Conservation (phyloP, 92 coral and sea anemone genomes). For the Palythoa heliodiscus region DNA sequence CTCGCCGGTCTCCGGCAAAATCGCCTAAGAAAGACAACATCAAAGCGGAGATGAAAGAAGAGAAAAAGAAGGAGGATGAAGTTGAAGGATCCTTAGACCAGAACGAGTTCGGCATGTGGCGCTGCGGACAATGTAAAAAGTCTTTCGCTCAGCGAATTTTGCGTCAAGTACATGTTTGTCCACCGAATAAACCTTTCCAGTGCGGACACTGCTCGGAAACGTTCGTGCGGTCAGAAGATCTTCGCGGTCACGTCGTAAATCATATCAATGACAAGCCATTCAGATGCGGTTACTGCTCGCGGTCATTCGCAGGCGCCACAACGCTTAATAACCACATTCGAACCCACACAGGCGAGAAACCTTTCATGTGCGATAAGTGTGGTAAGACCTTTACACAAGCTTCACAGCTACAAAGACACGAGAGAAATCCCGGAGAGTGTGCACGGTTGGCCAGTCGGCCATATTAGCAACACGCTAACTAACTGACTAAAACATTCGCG, state of each 20-base stretch:
- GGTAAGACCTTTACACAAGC: constrained; percentile 89
- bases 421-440: constrained; percentile 61
- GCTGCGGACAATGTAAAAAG: constrained; percentile 90
- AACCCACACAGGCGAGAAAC: constrained; percentile 92
- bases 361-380: constrained; percentile 85
- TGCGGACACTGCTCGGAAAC: constrained; percentile 94
- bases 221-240: constrained; percentile 74
- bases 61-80: constrained; percentile 24
- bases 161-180: constrained; percentile 85
- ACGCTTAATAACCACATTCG: constrained; percentile 96
- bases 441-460: constrained; percentile 42
- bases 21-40: constrained; percentile 29
- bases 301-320: constrained; percentile 96
- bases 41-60: constrained; percentile 21
- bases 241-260: constrained; percentile 89
- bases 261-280: constrained; percentile 91
- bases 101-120: constrained; percentile 74
- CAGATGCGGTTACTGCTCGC: constrained; percentile 97
- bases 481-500: too few species aligned
- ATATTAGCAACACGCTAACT: neutral
- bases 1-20: constrained; percentile 16
- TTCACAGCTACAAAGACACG: constrained; percentile 87
- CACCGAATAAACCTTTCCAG: constrained; percentile 84
- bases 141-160: constrained; percentile 78
- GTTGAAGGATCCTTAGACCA: constrained; percentile 38